Percentiles rank a stretch among this genome's conserved stretches.
Conservation (phyloP, 2,888 invertebrate genomes). For the Parnassius mnemosyne region DNA sequence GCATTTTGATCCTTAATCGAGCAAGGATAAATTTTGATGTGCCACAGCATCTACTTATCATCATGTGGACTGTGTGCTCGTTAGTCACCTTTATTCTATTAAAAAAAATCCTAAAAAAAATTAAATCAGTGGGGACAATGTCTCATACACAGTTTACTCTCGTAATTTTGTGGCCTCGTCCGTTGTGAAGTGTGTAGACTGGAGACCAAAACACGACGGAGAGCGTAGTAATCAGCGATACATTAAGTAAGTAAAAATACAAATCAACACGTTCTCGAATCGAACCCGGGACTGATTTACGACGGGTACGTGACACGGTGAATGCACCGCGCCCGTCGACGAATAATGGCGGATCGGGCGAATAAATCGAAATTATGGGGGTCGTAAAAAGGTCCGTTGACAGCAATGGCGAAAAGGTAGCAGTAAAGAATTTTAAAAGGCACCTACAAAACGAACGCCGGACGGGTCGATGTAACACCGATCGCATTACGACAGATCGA, state of each 20-base stretch:
- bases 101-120: too few species aligned
- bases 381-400: conserved; percentile 17
- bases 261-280: conserved; percentile 31
- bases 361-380: conserved; percentile 18
- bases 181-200: too few species aligned
- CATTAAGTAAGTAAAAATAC: conserved; percentile 28
- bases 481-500: conserved; percentile 1
- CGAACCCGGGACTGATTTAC: conserved; percentile 33
- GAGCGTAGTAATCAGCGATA: conserved; percentile 18
- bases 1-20: too few species aligned
- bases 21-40: too few species aligned
- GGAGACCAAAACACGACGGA: too few species aligned
- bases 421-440: conserved; percentile 17
- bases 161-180: too few species aligned
- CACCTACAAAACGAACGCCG: conserved; percentile 1
- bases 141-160: too few species aligned
- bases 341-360: conserved; percentile 16
- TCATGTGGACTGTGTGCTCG: too few species aligned
- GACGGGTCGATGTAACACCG: too few species aligned
- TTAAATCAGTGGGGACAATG: too few species aligned
- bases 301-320: conserved; percentile 30
- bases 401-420: conserved; percentile 17
- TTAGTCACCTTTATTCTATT: too few species aligned
- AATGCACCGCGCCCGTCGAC: conserved; percentile 26
- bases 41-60: too few species aligned